Percentiles rank a stretch among this genome's conserved stretches.
Evolutionary conservation across 2,113 vertebrate genomes (phyloP).

Genomic region (Actinemys pallida): DNA sequence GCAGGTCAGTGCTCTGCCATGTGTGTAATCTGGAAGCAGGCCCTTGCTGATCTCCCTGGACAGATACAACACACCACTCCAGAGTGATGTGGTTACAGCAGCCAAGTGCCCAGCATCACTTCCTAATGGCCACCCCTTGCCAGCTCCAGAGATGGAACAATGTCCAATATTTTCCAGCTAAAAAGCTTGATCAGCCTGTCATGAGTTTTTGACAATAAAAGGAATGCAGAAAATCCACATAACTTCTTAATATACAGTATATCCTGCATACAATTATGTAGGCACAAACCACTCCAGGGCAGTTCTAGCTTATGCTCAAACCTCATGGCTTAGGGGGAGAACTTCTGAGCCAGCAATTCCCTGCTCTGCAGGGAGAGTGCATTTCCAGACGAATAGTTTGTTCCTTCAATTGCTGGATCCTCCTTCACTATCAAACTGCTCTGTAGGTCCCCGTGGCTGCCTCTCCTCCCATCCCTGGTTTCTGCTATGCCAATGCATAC

Average conservation of each 20-base stretch:
- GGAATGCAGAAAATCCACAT: not conserved
- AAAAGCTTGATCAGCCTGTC: not conserved
- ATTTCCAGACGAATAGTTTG: not conserved
- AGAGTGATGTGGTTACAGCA: not conserved
- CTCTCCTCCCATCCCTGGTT: no score
- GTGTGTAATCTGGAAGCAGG: not conserved
- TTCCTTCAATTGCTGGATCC: not conserved
- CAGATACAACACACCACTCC: not conserved
- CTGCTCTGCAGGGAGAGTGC: not conserved
- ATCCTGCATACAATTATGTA: not conserved
- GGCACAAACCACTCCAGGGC: not conserved
- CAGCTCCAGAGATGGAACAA: not conserved
- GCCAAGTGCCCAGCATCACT: not conserved
- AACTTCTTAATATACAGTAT: not conserved
- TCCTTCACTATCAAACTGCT: not conserved
- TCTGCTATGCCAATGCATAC: no score
- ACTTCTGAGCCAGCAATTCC: not conserved
- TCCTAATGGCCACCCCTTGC: not conserved
- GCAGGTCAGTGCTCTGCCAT: not conserved
- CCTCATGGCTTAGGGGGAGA: not conserved
- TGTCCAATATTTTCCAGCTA: not conserved
- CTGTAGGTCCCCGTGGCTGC: not conserved
- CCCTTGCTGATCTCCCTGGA: not conserved
- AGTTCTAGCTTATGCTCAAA: not conserved
- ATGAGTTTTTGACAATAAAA: not conserved